These are phyloP conservation scores for Quadroppia sp. DNA, from an alignment of 2,888 invertebrate species.

Conservation along the genomic window DNA sequence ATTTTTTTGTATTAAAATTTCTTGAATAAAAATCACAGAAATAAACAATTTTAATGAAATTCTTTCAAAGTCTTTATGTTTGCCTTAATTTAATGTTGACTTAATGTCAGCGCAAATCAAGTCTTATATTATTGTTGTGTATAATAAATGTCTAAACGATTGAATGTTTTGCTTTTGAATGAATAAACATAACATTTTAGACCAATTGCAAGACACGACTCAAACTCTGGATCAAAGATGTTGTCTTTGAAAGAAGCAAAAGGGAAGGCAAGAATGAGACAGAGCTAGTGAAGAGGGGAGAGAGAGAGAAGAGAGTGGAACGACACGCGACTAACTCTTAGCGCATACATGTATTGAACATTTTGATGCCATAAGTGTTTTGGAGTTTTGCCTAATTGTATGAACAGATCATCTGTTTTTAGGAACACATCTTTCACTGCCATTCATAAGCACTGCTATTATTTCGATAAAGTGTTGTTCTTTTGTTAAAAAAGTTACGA, in stretches of 20 bases:
- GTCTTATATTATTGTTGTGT: slow-evolving; percentile 16
- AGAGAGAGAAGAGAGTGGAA: not conserved
- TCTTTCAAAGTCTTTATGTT: not conserved
- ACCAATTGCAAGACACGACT: not conserved
- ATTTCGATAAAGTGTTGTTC: not conserved
- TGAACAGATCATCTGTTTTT: not conserved
- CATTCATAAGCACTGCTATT: not conserved
- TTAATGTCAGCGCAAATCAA: not conserved
- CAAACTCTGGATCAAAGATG: not conserved
- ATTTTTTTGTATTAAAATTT: not conserved
- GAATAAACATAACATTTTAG: not conserved
- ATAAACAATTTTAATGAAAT: not conserved
- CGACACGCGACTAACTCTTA: slow-evolving; percentile 5
- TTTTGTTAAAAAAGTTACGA: no score
- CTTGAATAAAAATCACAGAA: not conserved
- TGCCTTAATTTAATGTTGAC: not conserved
- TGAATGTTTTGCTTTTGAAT: slow-evolving; percentile 1
- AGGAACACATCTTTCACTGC: not conserved
- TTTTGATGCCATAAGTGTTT: slow-evolving; percentile 12
- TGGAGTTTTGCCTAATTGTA: slow-evolving; percentile 13
- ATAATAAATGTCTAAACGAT: slow-evolving; percentile 7
- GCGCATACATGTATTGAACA: not conserved
- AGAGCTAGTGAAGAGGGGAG: not conserved
- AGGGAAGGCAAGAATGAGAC: not conserved
- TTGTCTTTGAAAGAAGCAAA: no score